These are phyloP conservation scores for Chelon labrosus DNA, from an alignment of 2,797 vertebrate genomes.

Conservation along the genomic window DNA sequence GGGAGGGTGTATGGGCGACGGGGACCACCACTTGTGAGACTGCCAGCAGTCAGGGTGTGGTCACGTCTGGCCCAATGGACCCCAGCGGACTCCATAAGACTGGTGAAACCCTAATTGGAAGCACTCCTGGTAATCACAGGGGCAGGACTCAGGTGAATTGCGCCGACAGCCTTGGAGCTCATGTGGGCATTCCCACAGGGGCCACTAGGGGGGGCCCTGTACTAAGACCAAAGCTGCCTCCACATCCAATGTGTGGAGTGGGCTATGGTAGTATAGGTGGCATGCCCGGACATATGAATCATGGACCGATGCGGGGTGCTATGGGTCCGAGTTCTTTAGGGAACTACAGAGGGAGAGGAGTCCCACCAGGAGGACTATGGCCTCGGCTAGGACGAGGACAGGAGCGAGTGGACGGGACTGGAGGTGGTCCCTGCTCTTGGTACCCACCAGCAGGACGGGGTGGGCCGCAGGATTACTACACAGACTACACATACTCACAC, in stretches of 20 bases:
- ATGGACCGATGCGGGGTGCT: slow-evolving; percentile 64
- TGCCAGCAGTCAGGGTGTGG: slow-evolving; percentile 57
- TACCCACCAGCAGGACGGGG: slow-evolving; percentile 83
- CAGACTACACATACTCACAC: slow-evolving; percentile 83
- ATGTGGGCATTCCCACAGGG: slow-evolving; percentile 59
- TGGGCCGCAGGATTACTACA: slow-evolving; percentile 79
- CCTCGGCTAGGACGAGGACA: slow-evolving; percentile 80
- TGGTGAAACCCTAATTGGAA: slow-evolving; percentile 58
- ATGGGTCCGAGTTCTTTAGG: slow-evolving; percentile 78
- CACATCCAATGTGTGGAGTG: slow-evolving; percentile 65
- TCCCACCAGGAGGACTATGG: slow-evolving; percentile 76
- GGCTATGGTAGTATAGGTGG: slow-evolving; percentile 76
- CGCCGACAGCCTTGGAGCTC: slow-evolving; percentile 63
- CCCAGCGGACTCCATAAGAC: slow-evolving; percentile 55
- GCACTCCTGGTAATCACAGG: slow-evolving; percentile 71
- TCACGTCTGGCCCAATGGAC: slow-evolving; percentile 48
- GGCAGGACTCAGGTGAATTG: slow-evolving; percentile 79
- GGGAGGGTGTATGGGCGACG: slow-evolving; percentile 68
- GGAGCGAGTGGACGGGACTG: slow-evolving; percentile 69
- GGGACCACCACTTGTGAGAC: slow-evolving; percentile 62
- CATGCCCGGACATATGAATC: slow-evolving; percentile 73
- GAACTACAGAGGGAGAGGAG: slow-evolving; percentile 78
- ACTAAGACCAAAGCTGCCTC: slow-evolving; percentile 79
- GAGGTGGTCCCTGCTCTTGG: slow-evolving; percentile 80
- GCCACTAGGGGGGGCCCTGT: slow-evolving; percentile 73